Base-by-base conservation (phyloP, 2,888 invertebrate genomes). In the Metacarcinus magister region DNA sequence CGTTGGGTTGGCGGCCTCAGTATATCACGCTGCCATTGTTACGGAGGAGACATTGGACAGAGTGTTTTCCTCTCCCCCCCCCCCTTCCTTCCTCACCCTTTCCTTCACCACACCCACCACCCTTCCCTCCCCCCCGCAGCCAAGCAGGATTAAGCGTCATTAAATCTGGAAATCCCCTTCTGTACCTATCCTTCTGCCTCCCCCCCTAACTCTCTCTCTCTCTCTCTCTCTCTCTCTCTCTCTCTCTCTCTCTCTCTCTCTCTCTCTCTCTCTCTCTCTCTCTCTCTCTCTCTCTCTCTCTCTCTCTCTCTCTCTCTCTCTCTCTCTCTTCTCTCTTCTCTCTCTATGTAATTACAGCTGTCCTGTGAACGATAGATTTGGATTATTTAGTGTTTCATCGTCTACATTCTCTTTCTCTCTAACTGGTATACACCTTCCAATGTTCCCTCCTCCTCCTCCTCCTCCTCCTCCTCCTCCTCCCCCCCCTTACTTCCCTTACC, bases 101-200 rank as follows among this genome's bases (percentile, higher is more conserved):
- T 16, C 19, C 67, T 67, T 19, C 19, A 2, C 19, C 67, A 13
- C 13, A 16, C 23, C n/a, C 67, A 7, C 32, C 8, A 7, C 32
- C 10, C 8, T 0, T 3, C 8, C 32, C 82, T 8, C 32, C 10
- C 32, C 10, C 82, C 4, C 10, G 82, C 82, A 82, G 28, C 82
- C 82, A 82, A 82, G 82, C 82, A 82, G 82, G 82, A 82, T 82
- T 82, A 82, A 32, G 82, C 32, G 28, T 82, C 82, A 82, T 82
- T 82, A 82, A 82, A 82, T 82, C 82, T 32, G 82, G 32, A 82
- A 82, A 82, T 82, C 82, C 82, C 82, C 82, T 82, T 82, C 82
- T 82, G 0, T 82, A 10, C 32, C 32, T 82, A 28, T 82, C 5
- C 5, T 13, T 19, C 67, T 67, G 67, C 19, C 67, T 67, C 3